phyloP scores from a whole-genome alignment of 2,888 invertebrate species.

The Netelia virgata region DNA sequence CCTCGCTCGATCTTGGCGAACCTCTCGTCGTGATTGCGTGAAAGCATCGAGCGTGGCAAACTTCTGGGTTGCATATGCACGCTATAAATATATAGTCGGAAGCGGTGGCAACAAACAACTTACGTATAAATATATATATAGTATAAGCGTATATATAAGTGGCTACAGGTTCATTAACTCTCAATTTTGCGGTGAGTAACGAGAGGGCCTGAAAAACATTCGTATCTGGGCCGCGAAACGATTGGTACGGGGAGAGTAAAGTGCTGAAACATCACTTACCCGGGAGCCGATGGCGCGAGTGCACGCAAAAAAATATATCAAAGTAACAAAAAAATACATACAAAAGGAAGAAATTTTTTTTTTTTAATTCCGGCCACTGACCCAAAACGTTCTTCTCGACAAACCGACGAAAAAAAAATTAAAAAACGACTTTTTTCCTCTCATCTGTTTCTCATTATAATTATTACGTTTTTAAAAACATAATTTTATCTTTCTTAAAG shows the following conservation, averaged over 20 bases:
- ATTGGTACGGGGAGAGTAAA: slow-evolving; percentile 56
- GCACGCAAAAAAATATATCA: not conserved
- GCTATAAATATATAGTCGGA: slow-evolving; percentile 38
- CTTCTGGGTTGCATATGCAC: slow-evolving; percentile 17
- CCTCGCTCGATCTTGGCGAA: slow-evolving; percentile 9
- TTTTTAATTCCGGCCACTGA: not conserved
- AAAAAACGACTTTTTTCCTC: too few species aligned
- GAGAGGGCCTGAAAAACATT: slow-evolving; percentile 56
- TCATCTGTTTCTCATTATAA: too few species aligned
- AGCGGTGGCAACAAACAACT: slow-evolving; percentile 29
- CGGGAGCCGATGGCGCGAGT: slow-evolving; percentile 20
- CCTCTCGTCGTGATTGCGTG: slow-evolving; percentile 63
- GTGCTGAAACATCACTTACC: slow-evolving; percentile 44
- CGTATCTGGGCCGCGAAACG: slow-evolving; percentile 52
- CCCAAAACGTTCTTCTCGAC: too few species aligned
- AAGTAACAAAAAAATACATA: not conserved
- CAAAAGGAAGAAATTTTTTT: not conserved
- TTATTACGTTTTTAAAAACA: too few species aligned
- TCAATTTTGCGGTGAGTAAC: slow-evolving; percentile 77
- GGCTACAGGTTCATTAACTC: slow-evolving; percentile 80
- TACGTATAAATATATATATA: not conserved
- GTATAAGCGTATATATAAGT: slow-evolving; percentile 31
- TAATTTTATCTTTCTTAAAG: too few species aligned
- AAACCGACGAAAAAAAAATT: too few species aligned
- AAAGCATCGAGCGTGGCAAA: slow-evolving; percentile 46